Evolutionary conservation across 2,113 vertebrate genomes (phyloP), one percentile per base, ranked within the genome.

Genomic region (Megaleporinus macrocephalus): DNA sequence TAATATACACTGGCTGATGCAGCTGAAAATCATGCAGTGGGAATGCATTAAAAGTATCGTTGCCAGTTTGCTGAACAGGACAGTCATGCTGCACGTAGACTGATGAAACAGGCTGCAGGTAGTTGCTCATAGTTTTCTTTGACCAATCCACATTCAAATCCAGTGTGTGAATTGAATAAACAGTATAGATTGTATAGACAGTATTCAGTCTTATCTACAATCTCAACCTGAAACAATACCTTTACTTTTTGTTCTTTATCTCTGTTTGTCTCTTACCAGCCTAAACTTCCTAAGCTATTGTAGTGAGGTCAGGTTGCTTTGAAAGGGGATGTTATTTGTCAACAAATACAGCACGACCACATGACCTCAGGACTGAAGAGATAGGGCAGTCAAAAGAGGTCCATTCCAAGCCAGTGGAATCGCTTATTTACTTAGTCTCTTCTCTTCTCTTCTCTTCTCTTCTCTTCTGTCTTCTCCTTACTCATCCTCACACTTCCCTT

Each of bases 351-450:
- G 59, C 27, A 55, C 44, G 13, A 27, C 26, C 55, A 29, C 59
- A 20, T 51, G 24, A 16, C 65, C 12, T 84, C 83, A 44, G 71
- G 27, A 36, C 18, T 55, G 20, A 55, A 62, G 36, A 69, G 70
- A 73, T 29, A 65, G 61, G 73, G 59, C 41, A 33, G 20, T 26
- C 57, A 96, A 93, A 27, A 24, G 29, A 73, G 79, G 65, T 81
- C 80, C 70, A 73, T 6, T 16, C 7, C 73, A 59, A 72, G 72
- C 69, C 62, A 55, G 16, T 81, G 62, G n/a, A n/a, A n/a, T n/a
- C n/a, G n/a, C n/a, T n/a, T n/a, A n/a, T n/a, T n/a, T n/a, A n/a
- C n/a, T n/a, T n/a, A n/a, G n/a, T 62, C 41, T 22, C 33, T 44
- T n/a, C 30, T 18, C 51, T 47, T 49, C 62, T 10, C 27, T 78